Evolutionary conservation across 2,113 vertebrate species (phyloP).

Genomic region (Aptenodytes patagonicus): DNA sequence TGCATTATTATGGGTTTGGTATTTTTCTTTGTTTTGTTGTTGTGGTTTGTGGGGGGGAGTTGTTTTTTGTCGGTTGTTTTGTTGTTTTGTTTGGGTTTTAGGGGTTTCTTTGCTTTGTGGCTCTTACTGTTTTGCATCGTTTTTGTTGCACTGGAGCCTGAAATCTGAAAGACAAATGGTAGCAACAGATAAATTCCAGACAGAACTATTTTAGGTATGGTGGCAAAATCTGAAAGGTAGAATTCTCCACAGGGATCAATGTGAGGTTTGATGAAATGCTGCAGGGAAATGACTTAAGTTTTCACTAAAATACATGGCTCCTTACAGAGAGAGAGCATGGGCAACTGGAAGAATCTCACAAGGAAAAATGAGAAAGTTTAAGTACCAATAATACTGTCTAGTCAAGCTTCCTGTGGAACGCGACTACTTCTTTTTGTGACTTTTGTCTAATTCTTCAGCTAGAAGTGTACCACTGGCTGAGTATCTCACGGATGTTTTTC

Average conservation of each 20-base stretch:
- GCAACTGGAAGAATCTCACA: neutral
- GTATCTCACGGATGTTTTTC: neutral
- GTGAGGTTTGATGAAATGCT: neutral
- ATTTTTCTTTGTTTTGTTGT: neutral
- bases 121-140: neutral
- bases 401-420: neutral
- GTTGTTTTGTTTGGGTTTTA: neutral
- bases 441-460: neutral
- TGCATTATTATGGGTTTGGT: neutral
- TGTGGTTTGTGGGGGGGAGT: neutral
- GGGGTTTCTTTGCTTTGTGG: neutral
- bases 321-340: neutral
- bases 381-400: neutral
- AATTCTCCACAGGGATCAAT: neutral
- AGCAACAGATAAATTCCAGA: neutral
- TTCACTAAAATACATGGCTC: neutral
- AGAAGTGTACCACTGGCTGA: neutral
- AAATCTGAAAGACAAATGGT: neutral
- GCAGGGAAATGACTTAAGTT: neutral
- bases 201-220: neutral
- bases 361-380: neutral
- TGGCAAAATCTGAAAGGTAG: neutral
- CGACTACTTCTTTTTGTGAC: neutral
- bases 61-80: neutral
- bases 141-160: neutral